These are phyloP conservation scores for Eolophus roseicapilla DNA, from an alignment of 2,113 vertebrate genomes.

Conservation along the genomic window DNA sequence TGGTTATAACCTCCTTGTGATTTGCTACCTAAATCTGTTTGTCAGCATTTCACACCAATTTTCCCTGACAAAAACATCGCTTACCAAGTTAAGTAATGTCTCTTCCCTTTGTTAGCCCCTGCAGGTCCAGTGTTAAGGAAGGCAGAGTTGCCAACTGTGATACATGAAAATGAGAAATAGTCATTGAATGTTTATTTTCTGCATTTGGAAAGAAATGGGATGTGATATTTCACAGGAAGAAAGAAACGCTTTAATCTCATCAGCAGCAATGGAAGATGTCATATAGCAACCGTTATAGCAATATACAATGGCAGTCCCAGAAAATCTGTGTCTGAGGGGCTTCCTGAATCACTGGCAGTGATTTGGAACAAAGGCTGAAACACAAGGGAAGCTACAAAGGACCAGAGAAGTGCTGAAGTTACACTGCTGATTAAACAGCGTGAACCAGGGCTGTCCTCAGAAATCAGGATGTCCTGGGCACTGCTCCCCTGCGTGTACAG, in stretches of 20 bases:
- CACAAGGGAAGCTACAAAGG: not conserved
- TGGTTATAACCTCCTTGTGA: not conserved
- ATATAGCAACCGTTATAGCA: not conserved
- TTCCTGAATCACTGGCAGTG: not conserved
- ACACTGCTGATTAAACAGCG: not conserved
- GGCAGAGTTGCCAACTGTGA: not conserved
- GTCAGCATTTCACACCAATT: not conserved
- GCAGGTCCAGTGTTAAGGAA: not conserved
- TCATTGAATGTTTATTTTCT: not conserved
- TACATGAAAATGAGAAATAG: not conserved
- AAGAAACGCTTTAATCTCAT: not conserved
- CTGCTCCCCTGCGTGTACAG: not conserved
- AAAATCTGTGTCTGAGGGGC: not conserved
- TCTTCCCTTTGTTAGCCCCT: not conserved
- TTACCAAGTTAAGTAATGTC: not conserved
- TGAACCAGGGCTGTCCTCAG: not conserved
- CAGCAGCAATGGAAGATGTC: not conserved
- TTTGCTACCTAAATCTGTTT: not conserved
- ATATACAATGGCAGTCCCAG: not conserved
- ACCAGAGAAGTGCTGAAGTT: not conserved
- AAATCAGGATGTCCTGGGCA: not conserved
- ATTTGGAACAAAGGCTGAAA: not conserved
- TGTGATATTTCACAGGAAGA: not conserved
- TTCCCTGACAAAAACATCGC: not conserved
- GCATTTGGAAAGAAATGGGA: not conserved